Conservation (phyloP, 2,888 invertebrate genomes). For the Cosmia trapezina region DNA sequence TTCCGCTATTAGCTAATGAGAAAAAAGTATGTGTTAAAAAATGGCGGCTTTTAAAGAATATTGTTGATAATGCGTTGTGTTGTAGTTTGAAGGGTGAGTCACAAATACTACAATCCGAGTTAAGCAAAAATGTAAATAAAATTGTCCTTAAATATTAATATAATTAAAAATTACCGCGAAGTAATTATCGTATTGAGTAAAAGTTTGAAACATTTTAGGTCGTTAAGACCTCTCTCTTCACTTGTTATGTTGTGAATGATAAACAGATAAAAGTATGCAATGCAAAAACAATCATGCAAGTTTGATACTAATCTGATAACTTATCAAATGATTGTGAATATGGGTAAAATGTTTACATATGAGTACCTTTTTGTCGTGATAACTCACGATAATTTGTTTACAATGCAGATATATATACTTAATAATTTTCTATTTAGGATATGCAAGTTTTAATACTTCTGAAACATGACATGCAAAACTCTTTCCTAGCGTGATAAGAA, state of each 20-base stretch:
- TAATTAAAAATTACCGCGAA: constrained; percentile 39
- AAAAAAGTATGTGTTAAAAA: not conserved
- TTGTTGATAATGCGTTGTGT: not conserved
- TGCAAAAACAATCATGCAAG: constrained; percentile 30
- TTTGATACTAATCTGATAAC: constrained; percentile 34
- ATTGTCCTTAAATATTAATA: not conserved
- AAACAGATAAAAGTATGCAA: constrained; percentile 12
- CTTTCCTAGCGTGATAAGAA: constrained; percentile 11
- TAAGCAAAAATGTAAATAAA: not conserved
- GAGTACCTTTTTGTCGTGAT: constrained; percentile 11
- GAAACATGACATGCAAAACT: constrained; percentile 16
- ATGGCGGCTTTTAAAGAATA: not conserved
- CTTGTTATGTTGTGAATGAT: constrained; percentile 25
- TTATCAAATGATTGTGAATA: constrained; percentile 39
- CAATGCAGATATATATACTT: constrained; percentile 2
- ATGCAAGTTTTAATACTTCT: constrained; percentile 7
- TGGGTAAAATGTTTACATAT: constrained; percentile 17
- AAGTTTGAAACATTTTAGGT: constrained; percentile 36
- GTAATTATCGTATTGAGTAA: constrained; percentile 34
- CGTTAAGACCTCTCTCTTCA: not conserved
- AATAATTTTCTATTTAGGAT: not conserved
- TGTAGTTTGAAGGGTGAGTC: not conserved
- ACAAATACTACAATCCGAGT: not conserved
- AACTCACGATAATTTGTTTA: constrained; percentile 23
- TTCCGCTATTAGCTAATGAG: constrained; percentile 89